Conservation (phyloP, 2,888 invertebrate genomes). For the Pterostichus niger region DNA sequence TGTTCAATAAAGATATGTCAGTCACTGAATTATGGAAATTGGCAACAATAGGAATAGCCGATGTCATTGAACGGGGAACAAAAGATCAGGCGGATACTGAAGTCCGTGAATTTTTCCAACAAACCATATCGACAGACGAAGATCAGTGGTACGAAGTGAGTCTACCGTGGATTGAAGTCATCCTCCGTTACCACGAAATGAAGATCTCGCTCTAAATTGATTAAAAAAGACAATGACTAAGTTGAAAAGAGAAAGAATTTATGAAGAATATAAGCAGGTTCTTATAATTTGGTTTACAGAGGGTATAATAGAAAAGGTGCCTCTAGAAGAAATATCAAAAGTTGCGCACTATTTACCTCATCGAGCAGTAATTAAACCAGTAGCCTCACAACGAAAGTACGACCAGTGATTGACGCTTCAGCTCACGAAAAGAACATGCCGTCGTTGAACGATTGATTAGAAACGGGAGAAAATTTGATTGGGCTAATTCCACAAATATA, state of each 20-base stretch:
- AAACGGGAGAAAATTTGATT: no score
- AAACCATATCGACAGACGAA: slow-evolving; percentile 62
- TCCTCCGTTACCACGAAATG: slow-evolving; percentile 68
- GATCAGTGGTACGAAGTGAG: slow-evolving; percentile 70
- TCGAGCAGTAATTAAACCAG: slow-evolving; percentile 66
- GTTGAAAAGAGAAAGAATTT: no score
- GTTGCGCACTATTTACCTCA: slow-evolving; percentile 67
- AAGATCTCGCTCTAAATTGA: slow-evolving; percentile 65
- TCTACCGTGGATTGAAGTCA: slow-evolving; percentile 70
- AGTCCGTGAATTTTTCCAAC: slow-evolving; percentile 69
- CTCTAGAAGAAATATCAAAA: slow-evolving; percentile 33
- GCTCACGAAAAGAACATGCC: no score
- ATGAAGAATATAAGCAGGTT: no score
- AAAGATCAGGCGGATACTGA: slow-evolving; percentile 67
- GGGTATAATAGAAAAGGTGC: slow-evolving; percentile 69
- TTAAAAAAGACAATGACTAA: slow-evolving; percentile 60
- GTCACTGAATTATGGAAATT: no score
- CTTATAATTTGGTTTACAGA: no score
- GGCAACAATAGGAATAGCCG: slow-evolving; percentile 71
- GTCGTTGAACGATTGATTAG: no score
- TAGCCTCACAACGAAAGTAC: slow-evolving; percentile 68
- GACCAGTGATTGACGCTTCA: slow-evolving; percentile 70
- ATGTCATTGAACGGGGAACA: slow-evolving; percentile 71
- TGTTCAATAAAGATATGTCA: no score
- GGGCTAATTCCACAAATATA: no score